Evolutionary conservation across 1,140 invertebrate species (phyloP).

Genomic region (Augochlora pura): DNA sequence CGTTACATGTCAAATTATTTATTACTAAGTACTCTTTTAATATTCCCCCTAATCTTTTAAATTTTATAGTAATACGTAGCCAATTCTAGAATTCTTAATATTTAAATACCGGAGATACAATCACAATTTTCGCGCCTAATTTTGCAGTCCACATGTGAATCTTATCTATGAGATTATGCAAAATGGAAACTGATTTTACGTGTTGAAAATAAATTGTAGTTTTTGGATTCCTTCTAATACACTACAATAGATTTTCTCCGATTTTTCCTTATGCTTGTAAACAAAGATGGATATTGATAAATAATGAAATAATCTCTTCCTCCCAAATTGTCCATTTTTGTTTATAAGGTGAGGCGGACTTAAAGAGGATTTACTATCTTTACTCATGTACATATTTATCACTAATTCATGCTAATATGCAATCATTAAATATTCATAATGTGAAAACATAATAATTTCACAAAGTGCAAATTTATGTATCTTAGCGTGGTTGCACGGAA

Average conservation of each 20-base stretch:
- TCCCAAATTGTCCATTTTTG: no score
- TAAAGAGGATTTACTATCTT: no score
- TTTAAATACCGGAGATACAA: background rate
- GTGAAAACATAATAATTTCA: background rate
- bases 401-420: no score
- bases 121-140: background rate
- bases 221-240: background rate
- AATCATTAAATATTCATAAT: background rate
- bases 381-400: no score
- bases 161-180: background rate
- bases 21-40: background rate
- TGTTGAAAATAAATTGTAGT: background rate
- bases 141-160: background rate
- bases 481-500: no score
- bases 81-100: background rate
- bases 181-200: background rate
- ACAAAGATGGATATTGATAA: no score
- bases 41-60: background rate
- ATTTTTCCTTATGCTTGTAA: no score
- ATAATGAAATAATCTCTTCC: no score
- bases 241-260: background rate
- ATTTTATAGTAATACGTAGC: background rate
- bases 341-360: no score
- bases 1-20: background rate
- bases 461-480: no score